These are phyloP conservation scores for Drepana falcataria DNA, from an alignment of 2,888 invertebrate genomes.

Conservation along the genomic window DNA sequence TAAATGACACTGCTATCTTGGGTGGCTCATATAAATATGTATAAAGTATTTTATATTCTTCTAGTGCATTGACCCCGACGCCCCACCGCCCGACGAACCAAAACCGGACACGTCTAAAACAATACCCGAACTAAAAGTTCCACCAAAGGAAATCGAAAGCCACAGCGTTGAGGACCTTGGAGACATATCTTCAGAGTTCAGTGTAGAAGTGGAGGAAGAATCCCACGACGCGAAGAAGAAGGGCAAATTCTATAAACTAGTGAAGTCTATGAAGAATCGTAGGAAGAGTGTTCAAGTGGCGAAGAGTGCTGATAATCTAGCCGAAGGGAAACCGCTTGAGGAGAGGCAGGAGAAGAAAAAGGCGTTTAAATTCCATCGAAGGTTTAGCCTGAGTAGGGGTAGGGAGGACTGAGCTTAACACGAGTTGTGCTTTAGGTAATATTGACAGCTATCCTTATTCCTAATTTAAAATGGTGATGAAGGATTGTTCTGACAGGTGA, in stretches of 20 bases:
- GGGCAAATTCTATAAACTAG: conserved; percentile 68
- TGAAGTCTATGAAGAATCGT: conserved; percentile 71
- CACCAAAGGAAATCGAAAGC: conserved; percentile 50
- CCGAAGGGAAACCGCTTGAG: conserved; percentile 49
- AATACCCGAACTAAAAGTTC: conserved; percentile 46
- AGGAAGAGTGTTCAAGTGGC: conserved; percentile 72
- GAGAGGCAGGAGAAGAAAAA: conserved; percentile 64
- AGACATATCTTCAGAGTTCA: conserved; percentile 72
- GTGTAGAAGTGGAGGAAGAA: conserved; percentile 69
- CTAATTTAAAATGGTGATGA: no score
- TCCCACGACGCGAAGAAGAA: conserved; percentile 58
- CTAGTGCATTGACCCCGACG: conserved; percentile 69
- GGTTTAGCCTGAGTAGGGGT: conserved; percentile 67
- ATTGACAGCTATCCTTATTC: not conserved
- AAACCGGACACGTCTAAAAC: conserved; percentile 58
- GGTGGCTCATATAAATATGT: not conserved
- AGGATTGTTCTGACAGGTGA: no score
- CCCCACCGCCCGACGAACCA: conserved; percentile 50
- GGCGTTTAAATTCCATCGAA: conserved; percentile 66
- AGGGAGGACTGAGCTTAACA: conserved; percentile 56
- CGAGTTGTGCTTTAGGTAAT: conserved; percentile 21
- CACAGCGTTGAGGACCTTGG: conserved; percentile 72
- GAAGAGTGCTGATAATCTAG: conserved; percentile 65
- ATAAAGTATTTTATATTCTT: conserved; percentile 12
- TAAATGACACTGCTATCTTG: no score